Evolutionary conservation across 2,113 vertebrate species (phyloP), one percentile per base, ranked within the genome.

Genomic region (Trogon surrucura): DNA sequence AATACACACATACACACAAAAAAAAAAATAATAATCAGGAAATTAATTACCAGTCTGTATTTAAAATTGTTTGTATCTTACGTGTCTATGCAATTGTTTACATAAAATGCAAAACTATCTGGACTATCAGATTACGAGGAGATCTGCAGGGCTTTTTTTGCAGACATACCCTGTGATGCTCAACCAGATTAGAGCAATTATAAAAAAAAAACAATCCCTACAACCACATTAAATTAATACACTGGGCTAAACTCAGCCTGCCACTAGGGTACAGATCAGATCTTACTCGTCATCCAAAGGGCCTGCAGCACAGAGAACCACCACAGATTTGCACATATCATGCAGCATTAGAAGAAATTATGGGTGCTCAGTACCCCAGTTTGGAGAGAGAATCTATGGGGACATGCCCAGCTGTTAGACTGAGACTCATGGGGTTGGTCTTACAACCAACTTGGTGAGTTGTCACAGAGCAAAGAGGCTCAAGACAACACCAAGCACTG

Each of bases 121-220:
- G 0, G 6, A 74, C 27, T 53, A 72, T 29, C 36, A n/a, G 51
- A 50, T 54, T 51, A 23, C 70, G 17, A 73, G 27, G 16, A 78
- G 27, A 32, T 50, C 54, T 83, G 67, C 27, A 47, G 4, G 12
- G 8, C 1, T 19, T 85, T 36, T 61, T 57, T 72, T 71, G 62
- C 50, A 78, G 64, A 53, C 38, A 65, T 38, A 57, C 9, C 13
- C 36, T 70, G 41, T 75, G 71, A 82, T 45, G 67, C 5, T 9
- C 34, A 85, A 27, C 1, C 38, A 80, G 62, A 75, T 38, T 21
- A 75, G 1, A 69, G 41, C 16, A 71, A 47, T 54, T 62, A 8
- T 11, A 60, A 74, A 19, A 34, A 74, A 19, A 34, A 0, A 0
- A 13, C 41, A 26, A 0, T 11, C 18, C 36, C 25, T 48, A n/a